Conservation (phyloP, 2,888 invertebrate species). For the Archips xylosteana region DNA sequence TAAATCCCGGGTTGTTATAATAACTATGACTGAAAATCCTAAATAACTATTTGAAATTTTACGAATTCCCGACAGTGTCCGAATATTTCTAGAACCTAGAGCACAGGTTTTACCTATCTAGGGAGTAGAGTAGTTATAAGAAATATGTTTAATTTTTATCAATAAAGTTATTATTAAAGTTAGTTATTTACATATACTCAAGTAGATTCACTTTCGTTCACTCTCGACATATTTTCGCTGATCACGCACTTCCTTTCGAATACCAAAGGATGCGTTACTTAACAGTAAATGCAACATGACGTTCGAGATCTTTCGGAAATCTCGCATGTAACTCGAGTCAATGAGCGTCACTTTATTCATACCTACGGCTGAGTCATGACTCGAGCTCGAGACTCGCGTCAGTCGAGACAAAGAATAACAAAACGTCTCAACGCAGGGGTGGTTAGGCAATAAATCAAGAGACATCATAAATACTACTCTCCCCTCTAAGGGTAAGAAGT, state of each 20-base stretch:
- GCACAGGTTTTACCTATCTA: no score
- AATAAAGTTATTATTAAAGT: no score
- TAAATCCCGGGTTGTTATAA: no score
- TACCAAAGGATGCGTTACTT: constrained; percentile 31
- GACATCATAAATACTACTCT: constrained; percentile 68
- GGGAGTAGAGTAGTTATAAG: no score
- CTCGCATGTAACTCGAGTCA: constrained; percentile 35
- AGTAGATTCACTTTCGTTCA: neutral
- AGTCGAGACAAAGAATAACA: constrained; percentile 64
- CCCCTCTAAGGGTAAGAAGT: constrained; percentile 66
- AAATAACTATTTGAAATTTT: no score
- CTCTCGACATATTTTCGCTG: constrained; percentile 18
- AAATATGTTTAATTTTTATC: no score
- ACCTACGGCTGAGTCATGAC: constrained; percentile 48
- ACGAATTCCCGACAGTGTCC: no score
- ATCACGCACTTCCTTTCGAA: constrained; percentile 15
- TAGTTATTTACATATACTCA: neutral
- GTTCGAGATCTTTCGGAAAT: constrained; percentile 29
- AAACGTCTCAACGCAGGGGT: constrained; percentile 62
- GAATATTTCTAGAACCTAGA: no score
- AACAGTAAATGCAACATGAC: constrained; percentile 27
- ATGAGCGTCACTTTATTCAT: constrained; percentile 40
- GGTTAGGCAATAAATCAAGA: constrained; percentile 68
- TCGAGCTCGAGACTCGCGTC: constrained; percentile 46
- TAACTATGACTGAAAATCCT: no score